phyloP scores from a whole-genome alignment of 2,113 vertebrate genomes.

The Sphyrna mokarran region DNA sequence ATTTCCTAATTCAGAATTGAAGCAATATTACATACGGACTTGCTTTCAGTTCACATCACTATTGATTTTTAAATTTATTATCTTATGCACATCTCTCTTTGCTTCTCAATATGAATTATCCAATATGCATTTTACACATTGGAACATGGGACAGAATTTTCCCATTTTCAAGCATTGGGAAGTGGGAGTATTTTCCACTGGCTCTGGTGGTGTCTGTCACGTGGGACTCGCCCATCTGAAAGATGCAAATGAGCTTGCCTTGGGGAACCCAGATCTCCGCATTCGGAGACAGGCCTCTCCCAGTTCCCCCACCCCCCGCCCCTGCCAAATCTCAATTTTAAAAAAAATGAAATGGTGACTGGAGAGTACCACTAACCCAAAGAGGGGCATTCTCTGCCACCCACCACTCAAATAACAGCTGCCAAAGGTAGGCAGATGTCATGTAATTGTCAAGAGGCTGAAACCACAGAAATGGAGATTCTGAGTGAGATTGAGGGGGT shows the following conservation, averaged over 20 bases:
- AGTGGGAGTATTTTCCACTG: too few relatives aligned
- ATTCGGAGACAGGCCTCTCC: too few relatives aligned
- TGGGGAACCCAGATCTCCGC: too few relatives aligned
- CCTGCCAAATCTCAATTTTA: too few relatives aligned
- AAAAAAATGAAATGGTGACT: too few relatives aligned
- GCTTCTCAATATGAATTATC: not conserved
- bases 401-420: not conserved
- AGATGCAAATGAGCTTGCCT: too few relatives aligned
- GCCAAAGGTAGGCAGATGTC: not conserved
- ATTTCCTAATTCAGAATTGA: not conserved
- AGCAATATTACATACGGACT: not conserved
- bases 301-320: too few relatives aligned
- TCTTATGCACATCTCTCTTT: not conserved
- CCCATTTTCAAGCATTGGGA: too few relatives aligned
- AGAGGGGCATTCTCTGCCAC: not conserved
- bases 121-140: not conserved
- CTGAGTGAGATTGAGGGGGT: not conserved
- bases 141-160: not conserved
- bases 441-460: not conserved
- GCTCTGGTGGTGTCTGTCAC: too few relatives aligned
- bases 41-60: not conserved
- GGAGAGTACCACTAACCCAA: too few relatives aligned
- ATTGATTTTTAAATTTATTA: not conserved
- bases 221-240: too few relatives aligned
- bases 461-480: too few relatives aligned